These are phyloP conservation scores for Agonopterix heracliana DNA, from an alignment of 2,888 invertebrate species.

Conservation along the genomic window DNA sequence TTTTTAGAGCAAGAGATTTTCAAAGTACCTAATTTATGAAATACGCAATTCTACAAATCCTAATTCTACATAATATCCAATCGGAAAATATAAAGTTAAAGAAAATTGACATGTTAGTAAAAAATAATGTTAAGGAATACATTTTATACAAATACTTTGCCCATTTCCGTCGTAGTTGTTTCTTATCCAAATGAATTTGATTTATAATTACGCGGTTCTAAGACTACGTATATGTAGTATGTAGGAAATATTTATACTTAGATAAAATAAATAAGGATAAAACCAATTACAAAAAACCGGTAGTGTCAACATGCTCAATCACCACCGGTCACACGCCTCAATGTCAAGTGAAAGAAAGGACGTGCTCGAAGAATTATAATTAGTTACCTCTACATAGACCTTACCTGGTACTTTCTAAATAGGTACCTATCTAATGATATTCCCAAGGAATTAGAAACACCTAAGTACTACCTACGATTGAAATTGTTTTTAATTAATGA, in stretches of 20 bases:
- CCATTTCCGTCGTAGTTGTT: too few species aligned
- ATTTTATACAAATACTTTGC: too few species aligned
- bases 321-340: constrained; percentile 52
- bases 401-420: constrained; percentile 22
- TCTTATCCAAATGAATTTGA: too few species aligned
- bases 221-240: not conserved
- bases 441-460: not conserved
- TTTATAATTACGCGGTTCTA: not conserved
- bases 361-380: constrained; percentile 42
- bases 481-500: not conserved
- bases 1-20: too few species aligned
- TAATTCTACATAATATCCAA: too few species aligned
- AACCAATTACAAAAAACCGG: constrained; percentile 3
- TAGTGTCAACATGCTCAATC: constrained; percentile 53
- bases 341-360: constrained; percentile 70
- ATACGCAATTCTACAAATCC: too few species aligned
- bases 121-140: too few species aligned
- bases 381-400: constrained; percentile 18
- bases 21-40: too few species aligned
- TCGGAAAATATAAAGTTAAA: too few species aligned
- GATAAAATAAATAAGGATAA: not conserved
- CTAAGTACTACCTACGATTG: not conserved
- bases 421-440: too few species aligned
- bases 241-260: not conserved
- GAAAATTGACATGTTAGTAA: too few species aligned